Evolutionary conservation across 2,888 invertebrate species (phyloP), one percentile per base, ranked within the genome.

Genomic region (Meloe dianella): DNA sequence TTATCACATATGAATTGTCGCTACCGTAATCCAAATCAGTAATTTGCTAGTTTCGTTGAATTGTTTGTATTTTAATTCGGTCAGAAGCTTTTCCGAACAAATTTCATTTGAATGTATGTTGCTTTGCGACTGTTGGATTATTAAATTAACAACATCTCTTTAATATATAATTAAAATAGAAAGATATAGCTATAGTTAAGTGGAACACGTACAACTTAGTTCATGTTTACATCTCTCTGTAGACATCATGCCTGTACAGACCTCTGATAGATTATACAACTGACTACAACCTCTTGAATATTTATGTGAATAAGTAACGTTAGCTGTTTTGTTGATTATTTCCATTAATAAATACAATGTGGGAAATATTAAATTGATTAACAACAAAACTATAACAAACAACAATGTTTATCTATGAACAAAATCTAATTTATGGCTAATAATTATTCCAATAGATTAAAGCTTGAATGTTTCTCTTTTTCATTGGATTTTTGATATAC

Each of bases 191-290:
- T 47, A 20, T 5, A 17, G 35, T 51, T 30, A 60, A 56, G n/a
- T 60, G 57, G 35, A 35, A 58, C 62, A 58, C 41, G n/a, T 14
- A 47, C 59, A 57, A 60, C 61, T 61, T 41, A 51, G 58, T 64
- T 64, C 64, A 59, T 61, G 64, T 67, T 64, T 67, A 61, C 61
- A 51, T 51, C 5, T 51, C 24, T 51, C 51, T 24, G 51, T 51
- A 24, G 20, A 63, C 66, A 64, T 47, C 35, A 61, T 64, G 64
- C 22, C 58, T 24, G 51, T 51, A 17, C 65, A 70, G 65, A 70
- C 67, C n/a, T 41, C 60, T 70, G 70, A 70, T 70, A 67, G 70
- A 70, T 70, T 70, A 70, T 63, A 59, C 67, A 65, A 56, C 27
- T 58, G 63, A 38, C 57, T 65, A 64, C 64, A 70, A 67, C 61